A percentile compares a stretch with the other conserved stretches of the same genome.
Conservation (phyloP, 2,888 invertebrate species). For the Elegia similella region DNA sequence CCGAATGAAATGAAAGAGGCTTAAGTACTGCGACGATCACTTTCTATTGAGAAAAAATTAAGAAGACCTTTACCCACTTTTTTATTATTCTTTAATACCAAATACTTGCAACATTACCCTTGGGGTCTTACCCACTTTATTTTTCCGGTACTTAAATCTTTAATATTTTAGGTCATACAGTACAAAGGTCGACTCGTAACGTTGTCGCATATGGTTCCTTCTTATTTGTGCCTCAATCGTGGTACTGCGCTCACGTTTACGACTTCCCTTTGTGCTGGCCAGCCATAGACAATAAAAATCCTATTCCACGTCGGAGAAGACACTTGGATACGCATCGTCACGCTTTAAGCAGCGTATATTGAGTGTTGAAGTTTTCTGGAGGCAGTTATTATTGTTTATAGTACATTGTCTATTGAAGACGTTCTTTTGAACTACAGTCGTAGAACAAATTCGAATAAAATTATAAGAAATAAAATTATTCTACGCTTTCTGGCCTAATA, state of each 20-base stretch:
- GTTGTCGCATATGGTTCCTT: not conserved
- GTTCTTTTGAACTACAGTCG: not conserved
- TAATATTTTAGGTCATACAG: too few species aligned
- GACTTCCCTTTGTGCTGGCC: conserved; percentile 61
- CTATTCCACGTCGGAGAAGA: conserved; percentile 50
- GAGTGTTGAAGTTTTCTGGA: conserved; percentile 22
- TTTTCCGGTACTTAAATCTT: not conserved
- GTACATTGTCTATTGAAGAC: conserved; percentile 6
- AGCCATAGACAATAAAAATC: conserved; percentile 53
- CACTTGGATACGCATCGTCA: conserved; percentile 48
- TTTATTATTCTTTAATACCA: too few species aligned
- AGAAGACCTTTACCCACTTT: too few species aligned
- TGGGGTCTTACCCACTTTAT: too few species aligned
- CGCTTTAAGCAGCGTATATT: conserved; percentile 35
- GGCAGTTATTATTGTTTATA: conserved; percentile 11
- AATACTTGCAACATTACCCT: too few species aligned
- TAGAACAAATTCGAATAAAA: not conserved
- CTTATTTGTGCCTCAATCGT: not conserved
- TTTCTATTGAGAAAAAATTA: too few species aligned
- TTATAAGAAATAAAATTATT: too few species aligned
- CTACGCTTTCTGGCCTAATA: too few species aligned
- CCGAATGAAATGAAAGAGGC: too few species aligned
- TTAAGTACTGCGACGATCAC: too few species aligned
- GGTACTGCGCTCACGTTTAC: conserved; percentile 40
- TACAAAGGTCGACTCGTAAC: not conserved